These are phyloP conservation scores for Coenonympha arcania DNA, from an alignment of 2,888 invertebrate genomes.

Conservation along the genomic window DNA sequence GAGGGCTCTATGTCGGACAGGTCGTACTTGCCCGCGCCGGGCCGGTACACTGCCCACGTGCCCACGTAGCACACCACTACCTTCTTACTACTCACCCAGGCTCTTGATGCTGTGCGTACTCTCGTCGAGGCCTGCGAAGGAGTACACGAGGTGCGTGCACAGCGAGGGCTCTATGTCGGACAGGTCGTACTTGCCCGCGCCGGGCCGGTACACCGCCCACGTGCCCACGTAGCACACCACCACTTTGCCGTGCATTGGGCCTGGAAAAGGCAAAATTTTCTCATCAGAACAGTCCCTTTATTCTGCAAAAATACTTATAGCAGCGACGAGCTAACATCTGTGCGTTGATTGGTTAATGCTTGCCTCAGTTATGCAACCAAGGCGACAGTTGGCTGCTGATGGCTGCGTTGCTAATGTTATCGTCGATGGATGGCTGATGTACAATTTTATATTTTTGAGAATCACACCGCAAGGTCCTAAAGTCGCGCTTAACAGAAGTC, in stretches of 20 bases:
- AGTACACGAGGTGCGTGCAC: constrained; percentile 87
- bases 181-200: constrained; percentile 77
- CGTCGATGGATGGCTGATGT: too few species aligned
- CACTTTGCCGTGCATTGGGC: constrained; percentile 80
- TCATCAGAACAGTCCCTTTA: background rate
- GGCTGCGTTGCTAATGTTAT: too few species aligned
- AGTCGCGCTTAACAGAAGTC: too few species aligned
- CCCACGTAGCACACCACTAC: constrained; percentile 86
- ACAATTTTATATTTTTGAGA: too few species aligned
- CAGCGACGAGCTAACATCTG: too few species aligned
- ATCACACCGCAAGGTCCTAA: too few species aligned
- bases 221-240: constrained; percentile 87
- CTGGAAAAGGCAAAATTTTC: constrained; percentile 49
- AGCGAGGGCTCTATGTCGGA: constrained; percentile 81
- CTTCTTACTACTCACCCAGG: constrained; percentile 73
- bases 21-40: constrained; percentile 75
- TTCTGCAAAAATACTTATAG: too few species aligned
- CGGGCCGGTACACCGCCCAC: constrained; percentile 84
- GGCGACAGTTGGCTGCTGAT: background rate
- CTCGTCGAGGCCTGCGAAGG: constrained; percentile 84
- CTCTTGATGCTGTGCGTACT: constrained; percentile 78
- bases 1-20: background rate
- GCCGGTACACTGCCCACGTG: constrained; percentile 85
- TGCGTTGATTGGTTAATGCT: too few species aligned
- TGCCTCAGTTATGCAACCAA: background rate